These are phyloP conservation scores for Pharmacophagus antenor DNA, from an alignment of 2,888 invertebrate genomes.

Conservation along the genomic window DNA sequence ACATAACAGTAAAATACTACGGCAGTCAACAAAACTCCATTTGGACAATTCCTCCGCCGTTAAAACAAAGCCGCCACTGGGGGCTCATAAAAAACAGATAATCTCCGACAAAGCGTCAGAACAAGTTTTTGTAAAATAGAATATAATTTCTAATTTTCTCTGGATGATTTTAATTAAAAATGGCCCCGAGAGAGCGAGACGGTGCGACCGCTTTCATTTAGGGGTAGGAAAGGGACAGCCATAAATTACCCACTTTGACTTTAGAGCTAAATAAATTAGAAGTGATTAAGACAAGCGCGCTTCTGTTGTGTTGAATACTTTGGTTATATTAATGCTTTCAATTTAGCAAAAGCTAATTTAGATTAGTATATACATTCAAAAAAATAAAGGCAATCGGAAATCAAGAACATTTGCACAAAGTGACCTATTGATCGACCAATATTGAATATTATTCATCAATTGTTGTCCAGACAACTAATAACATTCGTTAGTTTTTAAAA, in stretches of 20 bases:
- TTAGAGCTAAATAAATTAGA: conserved; percentile 79
- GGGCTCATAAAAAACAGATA: conserved; percentile 80
- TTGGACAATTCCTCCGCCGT: conserved; percentile 71
- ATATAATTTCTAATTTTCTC: conserved; percentile 82
- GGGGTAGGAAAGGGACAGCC: conserved; percentile 67
- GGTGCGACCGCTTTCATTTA: conserved; percentile 47
- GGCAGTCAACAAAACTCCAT: conserved; percentile 62
- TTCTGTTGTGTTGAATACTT: conserved; percentile 67
- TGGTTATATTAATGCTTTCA: conserved; percentile 62
- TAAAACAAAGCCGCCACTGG: conserved; percentile 74
- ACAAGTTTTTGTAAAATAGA: conserved; percentile 80
- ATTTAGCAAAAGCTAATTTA: conserved; percentile 40
- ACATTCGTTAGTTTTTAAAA: too few species aligned
- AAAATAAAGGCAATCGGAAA: not conserved
- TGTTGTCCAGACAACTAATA: too few species aligned
- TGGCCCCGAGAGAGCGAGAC: conserved; percentile 74
- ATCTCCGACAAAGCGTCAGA: conserved; percentile 78
- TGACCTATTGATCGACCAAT: too few species aligned
- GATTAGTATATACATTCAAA: not conserved
- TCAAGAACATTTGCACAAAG: not conserved
- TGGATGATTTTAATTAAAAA: conserved; percentile 81
- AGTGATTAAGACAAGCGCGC: conserved; percentile 79
- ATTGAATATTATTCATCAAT: too few species aligned
- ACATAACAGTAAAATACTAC: conserved; percentile 65
- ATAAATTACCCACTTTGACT: conserved; percentile 72